A percentile compares a stretch with the other conserved stretches of the same genome.
phyloP scores from a whole-genome alignment of 2,888 invertebrate genomes.

The Epinotia ramella region DNA sequence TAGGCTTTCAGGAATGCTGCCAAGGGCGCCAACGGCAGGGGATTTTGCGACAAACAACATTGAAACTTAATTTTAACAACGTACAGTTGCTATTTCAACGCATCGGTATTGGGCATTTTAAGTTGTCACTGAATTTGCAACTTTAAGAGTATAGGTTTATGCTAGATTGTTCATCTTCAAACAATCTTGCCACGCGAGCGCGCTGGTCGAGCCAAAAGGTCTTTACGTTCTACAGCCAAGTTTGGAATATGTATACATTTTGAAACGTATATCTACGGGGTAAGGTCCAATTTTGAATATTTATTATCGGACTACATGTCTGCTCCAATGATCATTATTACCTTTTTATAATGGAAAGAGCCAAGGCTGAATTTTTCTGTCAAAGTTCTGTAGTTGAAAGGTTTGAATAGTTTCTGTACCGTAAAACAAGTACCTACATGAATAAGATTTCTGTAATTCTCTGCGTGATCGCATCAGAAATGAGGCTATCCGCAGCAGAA shows the following conservation, averaged over 20 bases:
- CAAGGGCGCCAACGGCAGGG: neutral
- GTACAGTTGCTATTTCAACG: neutral
- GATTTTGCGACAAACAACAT: constrained; percentile 7
- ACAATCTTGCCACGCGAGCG: neutral
- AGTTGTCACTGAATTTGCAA: neutral
- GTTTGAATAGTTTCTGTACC: no score
- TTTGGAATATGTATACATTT: neutral
- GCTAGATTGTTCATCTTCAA: neutral
- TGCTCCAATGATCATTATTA: neutral
- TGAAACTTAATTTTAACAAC: neutral
- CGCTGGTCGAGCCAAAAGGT: neutral
- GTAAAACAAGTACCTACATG: no score
- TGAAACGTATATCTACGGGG: neutral
- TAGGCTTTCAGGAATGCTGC: constrained; percentile 5
- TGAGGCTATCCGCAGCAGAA: no score
- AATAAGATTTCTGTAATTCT: no score
- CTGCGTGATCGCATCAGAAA: no score
- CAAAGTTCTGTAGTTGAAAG: no score
- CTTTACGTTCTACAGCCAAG: neutral
- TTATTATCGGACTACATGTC: no score
- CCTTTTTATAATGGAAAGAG: neutral
- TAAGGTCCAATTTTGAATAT: neutral
- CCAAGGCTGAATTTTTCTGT: no score
- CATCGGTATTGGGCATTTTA: neutral
- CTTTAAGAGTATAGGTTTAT: neutral